These are phyloP conservation scores for Macquaria australasica DNA, from an alignment of 2,113 vertebrate genomes.

Conservation along the genomic window DNA sequence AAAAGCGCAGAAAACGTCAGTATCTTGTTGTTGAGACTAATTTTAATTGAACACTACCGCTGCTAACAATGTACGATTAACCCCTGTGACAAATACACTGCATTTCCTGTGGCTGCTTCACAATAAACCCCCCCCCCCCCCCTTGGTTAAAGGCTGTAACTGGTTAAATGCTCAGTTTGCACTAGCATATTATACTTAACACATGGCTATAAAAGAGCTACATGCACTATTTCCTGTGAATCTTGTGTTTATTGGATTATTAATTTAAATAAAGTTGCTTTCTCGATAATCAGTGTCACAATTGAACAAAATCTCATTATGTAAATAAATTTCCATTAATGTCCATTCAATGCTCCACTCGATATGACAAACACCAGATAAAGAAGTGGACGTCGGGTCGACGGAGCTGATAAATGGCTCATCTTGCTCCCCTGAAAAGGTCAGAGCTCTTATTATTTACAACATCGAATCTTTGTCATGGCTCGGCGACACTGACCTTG, in stretches of 20 bases:
- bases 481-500: constrained; percentile 77
- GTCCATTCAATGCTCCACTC: constrained; percentile 10
- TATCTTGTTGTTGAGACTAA: background rate
- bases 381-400: constrained; percentile 44
- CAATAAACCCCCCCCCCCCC: background rate
- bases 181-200: background rate
- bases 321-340: constrained; percentile 27
- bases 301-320: background rate
- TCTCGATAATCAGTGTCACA: background rate
- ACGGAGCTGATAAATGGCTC: constrained; percentile 69
- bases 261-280: background rate
- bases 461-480: constrained; percentile 73
- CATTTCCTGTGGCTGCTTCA: background rate
- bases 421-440: constrained; percentile 65
- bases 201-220: background rate
- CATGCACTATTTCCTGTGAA: background rate
- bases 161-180: background rate
- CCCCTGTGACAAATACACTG: background rate
- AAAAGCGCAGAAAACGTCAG: background rate
- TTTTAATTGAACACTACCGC: background rate
- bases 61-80: background rate
- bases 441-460: constrained; percentile 77
- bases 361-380: constrained; percentile 43
- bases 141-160: background rate
- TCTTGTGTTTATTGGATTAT: background rate